A percentile compares a stretch with the other conserved stretches of the same genome.
phyloP scores from a whole-genome alignment of 1,140 invertebrate genomes.

The Neotoxoptera formosana region DNA sequence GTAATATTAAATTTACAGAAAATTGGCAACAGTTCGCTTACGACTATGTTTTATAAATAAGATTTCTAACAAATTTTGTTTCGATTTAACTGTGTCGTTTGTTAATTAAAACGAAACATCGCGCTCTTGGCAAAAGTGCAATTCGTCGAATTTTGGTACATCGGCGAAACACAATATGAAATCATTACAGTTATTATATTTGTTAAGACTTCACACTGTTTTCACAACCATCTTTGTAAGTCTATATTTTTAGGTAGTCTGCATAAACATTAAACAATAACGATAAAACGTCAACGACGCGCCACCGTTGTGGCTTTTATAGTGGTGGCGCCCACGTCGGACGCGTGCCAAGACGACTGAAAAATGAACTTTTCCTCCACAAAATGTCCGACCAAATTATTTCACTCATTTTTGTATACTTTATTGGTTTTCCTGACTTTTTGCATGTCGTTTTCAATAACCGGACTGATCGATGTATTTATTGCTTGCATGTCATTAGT shows the following conservation, averaged over 20 bases:
- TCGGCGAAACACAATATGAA: neutral
- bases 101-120: neutral
- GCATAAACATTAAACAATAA: slow-evolving; percentile 36
- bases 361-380: slow-evolving; percentile 19
- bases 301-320: neutral
- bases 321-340: neutral
- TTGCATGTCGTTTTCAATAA: neutral
- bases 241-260: neutral
- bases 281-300: neutral
- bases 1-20: neutral
- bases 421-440: neutral
- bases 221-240: neutral
- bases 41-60: slow-evolving; percentile 6
- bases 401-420: neutral
- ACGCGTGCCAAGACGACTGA: slow-evolving; percentile 16
- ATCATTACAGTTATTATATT: neutral
- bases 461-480: neutral
- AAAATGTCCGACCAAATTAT: slow-evolving; percentile 21
- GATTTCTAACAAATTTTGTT: neutral
- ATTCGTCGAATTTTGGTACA: neutral
- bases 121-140: neutral
- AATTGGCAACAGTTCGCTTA: neutral
- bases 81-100: neutral
- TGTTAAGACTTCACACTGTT: neutral
- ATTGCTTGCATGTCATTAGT: neutral